Evolutionary conservation across 2,888 invertebrate species (phyloP), one percentile per base, ranked within the genome.

Genomic region (Nebria brevicollis): DNA sequence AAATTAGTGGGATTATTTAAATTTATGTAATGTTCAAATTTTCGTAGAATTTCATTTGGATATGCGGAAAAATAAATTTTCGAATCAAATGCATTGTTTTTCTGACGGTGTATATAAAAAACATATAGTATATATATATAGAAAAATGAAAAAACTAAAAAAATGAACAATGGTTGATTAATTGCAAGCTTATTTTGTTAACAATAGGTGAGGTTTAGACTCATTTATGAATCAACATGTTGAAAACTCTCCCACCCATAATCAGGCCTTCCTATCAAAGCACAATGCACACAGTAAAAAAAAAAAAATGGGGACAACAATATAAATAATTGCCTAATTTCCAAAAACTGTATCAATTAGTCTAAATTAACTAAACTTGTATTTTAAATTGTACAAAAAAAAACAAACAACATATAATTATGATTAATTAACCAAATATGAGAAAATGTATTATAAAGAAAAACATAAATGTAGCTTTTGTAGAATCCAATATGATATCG

Each of bases 311-410:
- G 54, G 54, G 54, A 54, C 54, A 54, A 34, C 26, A 15, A 70
- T 70, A 34, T 70, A 26, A 70, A 70, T 70, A 26, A 25, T 26
- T 26, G 70, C 70, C 70, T 70, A 70, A 75, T 80, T 80, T 80
- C 75, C 75, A 80, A 66, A 75, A 80, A 72, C 75, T 75, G 75
- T 80, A 80, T 80, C 80, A 80, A 75, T 80, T 80, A 80, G 80
- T 70, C 75, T 78, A 64, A 74, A 79, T 75, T 80, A 80, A 75
- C 75, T 54, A 54, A 54, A 11, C 8, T 80, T 80, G 80, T 80
- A 80, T 80, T 80, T 80, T 80, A 75, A 54, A 75, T 42, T 80
- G 80, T 80, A 80, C 80, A 80, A 80, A 80, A 80, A 68, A 80
- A 54, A 54, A 80, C 75, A 75, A 80, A 68, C 75, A 54, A 54